A percentile compares a stretch with the other conserved stretches of the same genome.
Conservation (phyloP, 2,888 invertebrate genomes). For the Seira ritae region DNA sequence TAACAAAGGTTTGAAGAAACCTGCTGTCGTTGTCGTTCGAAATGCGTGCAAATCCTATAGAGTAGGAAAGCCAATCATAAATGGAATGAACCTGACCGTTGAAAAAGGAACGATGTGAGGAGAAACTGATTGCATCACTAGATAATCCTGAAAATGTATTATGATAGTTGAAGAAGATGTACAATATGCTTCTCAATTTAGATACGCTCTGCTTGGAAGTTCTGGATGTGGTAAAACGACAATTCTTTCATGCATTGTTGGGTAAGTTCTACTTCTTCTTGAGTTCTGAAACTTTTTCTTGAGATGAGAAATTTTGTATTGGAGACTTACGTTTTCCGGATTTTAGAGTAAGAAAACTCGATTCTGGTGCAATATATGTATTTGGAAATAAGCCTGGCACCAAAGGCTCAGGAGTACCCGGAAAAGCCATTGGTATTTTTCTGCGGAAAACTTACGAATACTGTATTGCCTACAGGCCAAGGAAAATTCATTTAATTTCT, state of each 20-base stretch:
- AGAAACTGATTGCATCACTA: no score
- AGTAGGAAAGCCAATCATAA: constrained; percentile 43
- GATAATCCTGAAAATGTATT: not conserved
- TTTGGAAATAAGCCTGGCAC: constrained; percentile 93
- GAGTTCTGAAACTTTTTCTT: no score
- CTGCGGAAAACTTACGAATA: no score
- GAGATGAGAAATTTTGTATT: no score
- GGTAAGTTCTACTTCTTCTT: no score
- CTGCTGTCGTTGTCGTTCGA: constrained; percentile 48
- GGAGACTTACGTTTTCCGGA: no score
- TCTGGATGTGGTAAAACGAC: constrained; percentile 95
- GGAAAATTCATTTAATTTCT: constrained; percentile 30
- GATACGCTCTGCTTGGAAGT: constrained; percentile 94
- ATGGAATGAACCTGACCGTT: constrained; percentile 54
- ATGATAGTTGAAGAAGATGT: no score
- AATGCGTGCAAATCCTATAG: constrained; percentile 50
- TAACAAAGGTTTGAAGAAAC: not conserved
- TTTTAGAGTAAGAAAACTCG: constrained; percentile 86
- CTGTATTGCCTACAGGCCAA: constrained; percentile 94
- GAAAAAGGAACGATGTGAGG: constrained; percentile 54
- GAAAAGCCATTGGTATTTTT: constrained; percentile 91
- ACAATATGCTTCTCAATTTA: constrained; percentile 78
- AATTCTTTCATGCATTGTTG: constrained; percentile 92
- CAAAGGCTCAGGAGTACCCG: constrained; percentile 93
- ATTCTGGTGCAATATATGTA: constrained; percentile 91